Evolutionary conservation across 1,140 invertebrate species (phyloP), one percentile per base, ranked within the genome.

Genomic region (Andricus grossulariae): DNA sequence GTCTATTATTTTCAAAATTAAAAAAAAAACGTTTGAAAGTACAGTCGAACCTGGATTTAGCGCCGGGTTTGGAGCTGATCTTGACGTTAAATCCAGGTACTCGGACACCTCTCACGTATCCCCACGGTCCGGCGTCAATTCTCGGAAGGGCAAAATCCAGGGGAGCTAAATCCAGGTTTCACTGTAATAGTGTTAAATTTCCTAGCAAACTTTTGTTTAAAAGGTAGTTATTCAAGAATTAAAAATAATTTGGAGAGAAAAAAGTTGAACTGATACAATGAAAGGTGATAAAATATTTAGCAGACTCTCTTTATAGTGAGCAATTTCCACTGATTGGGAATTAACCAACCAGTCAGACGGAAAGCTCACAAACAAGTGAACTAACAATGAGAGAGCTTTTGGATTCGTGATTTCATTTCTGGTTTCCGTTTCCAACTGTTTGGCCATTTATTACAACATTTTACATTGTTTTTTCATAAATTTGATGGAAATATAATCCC

Each of bases 311-410:
- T 32, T 55, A 49, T 60, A 18, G 52, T 39, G 52, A 32, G 50
- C 54, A 72, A 76, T 76, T 71, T 50, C n/a, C 50, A 51, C 57
- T 72, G 75, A 72, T 76, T 76, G 75, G 15, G 70, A 54, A 55
- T 55, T 50, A 72, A 54, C 75, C 21, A 76, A 55, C 15, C 75
- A 60, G 21, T 76, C 75, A 45, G 50, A 39, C 21, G 73, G 19
- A 25, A 70, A 70, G 45, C 66, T 75, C 49, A 60, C 18, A 39
- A 52, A 49, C 74, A 60, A 75, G 70, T 75, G 57, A 75, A 75
- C 74, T 70, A 50, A 75, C 25, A 32, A 75, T 75, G 39, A 18
- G 74, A 70, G 57, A 57, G 57, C 21, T 71, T 70, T 16, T 11
- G 25, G 70, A 21, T 52, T n/a, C 57, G 54, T 57, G 19, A 39